phyloP scores from a whole-genome alignment of 2,888 invertebrate genomes.

The Drosophila anomelani region DNA sequence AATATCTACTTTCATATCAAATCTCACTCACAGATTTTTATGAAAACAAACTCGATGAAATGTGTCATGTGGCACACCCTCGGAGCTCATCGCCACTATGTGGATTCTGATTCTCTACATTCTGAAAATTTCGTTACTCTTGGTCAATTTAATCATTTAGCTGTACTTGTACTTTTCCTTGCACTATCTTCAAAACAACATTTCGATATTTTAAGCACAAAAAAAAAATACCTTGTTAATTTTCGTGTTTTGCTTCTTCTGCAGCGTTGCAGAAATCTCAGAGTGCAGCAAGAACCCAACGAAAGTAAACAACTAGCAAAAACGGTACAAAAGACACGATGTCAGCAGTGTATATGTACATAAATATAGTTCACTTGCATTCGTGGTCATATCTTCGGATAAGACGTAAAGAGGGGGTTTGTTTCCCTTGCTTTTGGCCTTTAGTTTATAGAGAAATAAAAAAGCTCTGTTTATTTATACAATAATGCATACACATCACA shows the following conservation, averaged over 20 bases:
- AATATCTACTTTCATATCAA: too few species aligned
- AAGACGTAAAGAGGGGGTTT: constrained; percentile 3
- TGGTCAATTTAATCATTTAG: neutral
- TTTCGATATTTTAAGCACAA: constrained; percentile 34
- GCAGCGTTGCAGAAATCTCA: constrained; percentile 56
- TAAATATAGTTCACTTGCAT: constrained; percentile 13
- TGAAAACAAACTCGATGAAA: too few species aligned
- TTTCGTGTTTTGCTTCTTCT: constrained; percentile 49
- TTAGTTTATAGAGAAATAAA: constrained; percentile 58
- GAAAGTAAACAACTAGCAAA: constrained; percentile 60
- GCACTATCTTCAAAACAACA: constrained; percentile 44
- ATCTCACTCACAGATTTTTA: too few species aligned
- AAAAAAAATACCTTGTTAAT: constrained; percentile 30
- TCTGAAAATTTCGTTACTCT: constrained; percentile 2
- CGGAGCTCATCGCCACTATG: neutral
- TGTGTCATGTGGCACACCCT: neutral
- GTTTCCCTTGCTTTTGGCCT: constrained; percentile 16
- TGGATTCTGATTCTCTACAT: neutral
- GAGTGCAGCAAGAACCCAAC: constrained; percentile 41
- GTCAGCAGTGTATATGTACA: constrained; percentile 55
- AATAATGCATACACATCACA: constrained; percentile 71
- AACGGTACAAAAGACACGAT: constrained; percentile 62
- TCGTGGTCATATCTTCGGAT: constrained; percentile 13
- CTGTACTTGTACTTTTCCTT: constrained; percentile 22
- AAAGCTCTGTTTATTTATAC: constrained; percentile 65